Evolutionary conservation across 2,797 vertebrate genomes (phyloP).

Genomic region (Euthynnus affinis): DNA sequence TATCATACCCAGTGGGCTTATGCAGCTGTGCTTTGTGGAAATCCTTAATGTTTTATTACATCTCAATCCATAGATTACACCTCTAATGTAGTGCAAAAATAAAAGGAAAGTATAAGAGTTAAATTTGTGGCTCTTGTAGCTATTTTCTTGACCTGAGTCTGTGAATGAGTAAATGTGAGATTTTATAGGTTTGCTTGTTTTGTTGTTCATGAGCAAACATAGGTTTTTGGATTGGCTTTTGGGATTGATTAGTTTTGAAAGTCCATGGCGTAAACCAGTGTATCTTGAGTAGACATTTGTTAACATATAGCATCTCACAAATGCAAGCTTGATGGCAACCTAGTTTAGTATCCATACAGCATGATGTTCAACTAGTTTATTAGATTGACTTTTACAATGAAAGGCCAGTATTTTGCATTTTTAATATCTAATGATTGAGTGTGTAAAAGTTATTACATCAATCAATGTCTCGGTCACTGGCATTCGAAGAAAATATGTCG

Average conservation of each 20-base stretch:
- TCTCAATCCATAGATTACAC: neutral
- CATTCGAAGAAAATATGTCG: neutral
- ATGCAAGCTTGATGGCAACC: neutral
- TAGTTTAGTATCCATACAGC: neutral
- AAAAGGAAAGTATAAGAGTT: neutral
- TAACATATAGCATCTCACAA: neutral
- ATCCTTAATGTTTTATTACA: slow-evolving; percentile 3
- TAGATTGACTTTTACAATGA: neutral
- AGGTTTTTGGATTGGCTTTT: neutral
- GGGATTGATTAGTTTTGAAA: neutral
- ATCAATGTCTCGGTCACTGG: neutral
- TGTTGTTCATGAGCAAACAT: no score
- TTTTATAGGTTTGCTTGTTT: no score
- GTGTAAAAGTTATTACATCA: no score
- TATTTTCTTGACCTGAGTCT: neutral
- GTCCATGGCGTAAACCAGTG: neutral
- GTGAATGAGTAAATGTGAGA: no score
- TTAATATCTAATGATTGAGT: no score
- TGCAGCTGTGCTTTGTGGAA: neutral
- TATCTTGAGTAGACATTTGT: neutral
- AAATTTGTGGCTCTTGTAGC: neutral
- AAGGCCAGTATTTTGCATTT: neutral
- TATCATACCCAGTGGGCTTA: neutral
- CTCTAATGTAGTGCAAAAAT: neutral
- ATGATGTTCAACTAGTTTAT: slow-evolving; percentile 2